Evolutionary conservation across 2,888 invertebrate genomes (phyloP).

Genomic region (Drosophila sordidapex): DNA sequence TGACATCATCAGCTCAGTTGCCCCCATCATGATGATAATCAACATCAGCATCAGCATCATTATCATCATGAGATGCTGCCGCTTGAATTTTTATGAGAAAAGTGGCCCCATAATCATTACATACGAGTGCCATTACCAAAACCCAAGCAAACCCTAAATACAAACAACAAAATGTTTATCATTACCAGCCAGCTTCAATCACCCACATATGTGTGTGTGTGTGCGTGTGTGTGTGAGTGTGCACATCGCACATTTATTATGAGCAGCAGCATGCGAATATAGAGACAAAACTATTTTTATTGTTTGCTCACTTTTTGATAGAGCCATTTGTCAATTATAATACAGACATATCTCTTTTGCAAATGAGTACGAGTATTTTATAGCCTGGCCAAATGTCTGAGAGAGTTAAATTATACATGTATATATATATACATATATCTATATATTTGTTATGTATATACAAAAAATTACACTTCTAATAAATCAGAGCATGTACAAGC

Average conservation of each 20-base stretch:
- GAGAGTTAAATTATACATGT: not conserved
- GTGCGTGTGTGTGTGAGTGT: not conserved
- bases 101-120: constrained; percentile 76
- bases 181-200: constrained; percentile 52
- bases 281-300: constrained; percentile 49
- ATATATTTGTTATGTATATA: not conserved
- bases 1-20: constrained; percentile 59
- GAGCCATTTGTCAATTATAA: constrained; percentile 65
- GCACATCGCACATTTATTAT: constrained; percentile 25
- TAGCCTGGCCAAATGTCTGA: no score
- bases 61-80: constrained; percentile 40
- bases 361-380: constrained; percentile 7
- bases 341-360: constrained; percentile 20
- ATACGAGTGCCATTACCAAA: constrained; percentile 69
- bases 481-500: not conserved
- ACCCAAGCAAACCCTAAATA: constrained; percentile 34
- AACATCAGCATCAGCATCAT: constrained; percentile 29
- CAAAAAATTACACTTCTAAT: not conserved
- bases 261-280: constrained; percentile 27
- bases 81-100: constrained; percentile 77
- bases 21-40: constrained; percentile 21
- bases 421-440: not conserved
- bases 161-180: constrained; percentile 61
- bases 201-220: constrained; percentile 1
- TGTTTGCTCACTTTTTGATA: constrained; percentile 49